These are phyloP conservation scores for Ursus arctos DNA, from an alignment of 2,113 vertebrate genomes.

Conservation along the genomic window DNA sequence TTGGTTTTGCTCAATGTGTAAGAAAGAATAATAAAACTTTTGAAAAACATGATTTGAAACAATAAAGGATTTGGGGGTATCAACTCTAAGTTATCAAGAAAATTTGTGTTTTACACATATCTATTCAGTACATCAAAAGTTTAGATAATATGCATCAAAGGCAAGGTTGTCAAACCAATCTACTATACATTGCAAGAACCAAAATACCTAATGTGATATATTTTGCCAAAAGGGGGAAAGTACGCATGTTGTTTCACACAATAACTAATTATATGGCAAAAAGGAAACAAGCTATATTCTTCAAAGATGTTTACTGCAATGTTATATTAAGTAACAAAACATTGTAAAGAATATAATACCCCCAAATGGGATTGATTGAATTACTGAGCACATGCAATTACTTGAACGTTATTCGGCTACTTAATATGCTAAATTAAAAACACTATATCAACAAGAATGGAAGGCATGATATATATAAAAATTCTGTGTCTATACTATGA, in stretches of 20 bases:
- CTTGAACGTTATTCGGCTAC: background rate
- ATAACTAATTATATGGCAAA: background rate
- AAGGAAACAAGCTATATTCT: background rate
- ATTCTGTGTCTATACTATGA: background rate
- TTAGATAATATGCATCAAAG: background rate
- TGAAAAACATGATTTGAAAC: background rate
- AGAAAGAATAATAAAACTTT: background rate
- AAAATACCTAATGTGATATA: slow-evolving; percentile 22
- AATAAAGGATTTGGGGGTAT: background rate
- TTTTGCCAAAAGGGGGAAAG: background rate
- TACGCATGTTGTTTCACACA: background rate
- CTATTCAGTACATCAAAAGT: background rate
- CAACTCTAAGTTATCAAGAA: background rate
- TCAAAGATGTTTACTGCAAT: background rate
- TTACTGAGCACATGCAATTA: background rate
- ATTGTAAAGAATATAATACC: background rate
- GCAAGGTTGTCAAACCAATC: background rate
- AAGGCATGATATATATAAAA: background rate
- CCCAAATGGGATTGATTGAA: background rate
- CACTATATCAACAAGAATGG: slow-evolving; percentile 9
- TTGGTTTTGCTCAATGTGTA: slow-evolving; percentile 32
- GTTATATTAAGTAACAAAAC: background rate
- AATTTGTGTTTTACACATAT: background rate
- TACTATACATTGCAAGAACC: background rate
- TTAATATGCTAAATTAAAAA: slow-evolving; percentile 30